Evolutionary conservation across 2,888 invertebrate species (phyloP).

Genomic region (Drosophila lutescens): DNA sequence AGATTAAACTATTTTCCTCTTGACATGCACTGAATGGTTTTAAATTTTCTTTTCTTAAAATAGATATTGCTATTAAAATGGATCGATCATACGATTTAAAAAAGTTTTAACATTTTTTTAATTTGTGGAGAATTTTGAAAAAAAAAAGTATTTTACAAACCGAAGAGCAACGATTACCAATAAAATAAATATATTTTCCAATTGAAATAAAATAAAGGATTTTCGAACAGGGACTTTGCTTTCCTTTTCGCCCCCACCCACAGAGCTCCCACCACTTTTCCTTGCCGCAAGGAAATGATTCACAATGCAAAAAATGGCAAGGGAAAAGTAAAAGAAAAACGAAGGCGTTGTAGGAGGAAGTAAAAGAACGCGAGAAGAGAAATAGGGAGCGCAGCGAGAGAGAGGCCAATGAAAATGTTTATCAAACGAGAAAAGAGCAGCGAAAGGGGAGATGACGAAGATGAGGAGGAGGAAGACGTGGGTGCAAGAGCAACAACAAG

Average conservation of each 20-base stretch:
- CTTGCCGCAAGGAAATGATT: slow-evolving; percentile 49
- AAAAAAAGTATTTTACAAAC: too few relatives aligned
- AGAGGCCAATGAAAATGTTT: slow-evolving; percentile 40
- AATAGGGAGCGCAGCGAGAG: slow-evolving; percentile 12
- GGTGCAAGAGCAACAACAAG: slow-evolving; percentile 24
- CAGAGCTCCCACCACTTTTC: slow-evolving; percentile 1
- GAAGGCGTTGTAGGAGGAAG: slow-evolving; percentile 55
- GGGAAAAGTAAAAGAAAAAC: slow-evolving; percentile 33
- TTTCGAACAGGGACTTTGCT: neutral
- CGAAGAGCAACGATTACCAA: too few relatives aligned
- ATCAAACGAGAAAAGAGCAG: slow-evolving; percentile 41
- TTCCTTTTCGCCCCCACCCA: neutral
- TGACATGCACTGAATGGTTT: too few relatives aligned
- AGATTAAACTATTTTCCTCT: too few relatives aligned
- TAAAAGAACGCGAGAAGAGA: slow-evolving; percentile 30
- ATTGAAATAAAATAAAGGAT: neutral
- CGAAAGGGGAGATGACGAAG: slow-evolving; percentile 13
- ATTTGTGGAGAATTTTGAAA: too few relatives aligned
- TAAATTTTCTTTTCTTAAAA: too few relatives aligned
- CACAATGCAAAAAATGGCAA: slow-evolving; percentile 39
- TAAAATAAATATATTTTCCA: neutral
- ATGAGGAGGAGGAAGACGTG: slow-evolving; percentile 8
- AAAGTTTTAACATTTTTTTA: too few relatives aligned
- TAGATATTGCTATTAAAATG: too few relatives aligned
- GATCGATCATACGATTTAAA: too few relatives aligned